Conservation (phyloP, 2,113 vertebrate genomes). For the Strix uralensis region DNA sequence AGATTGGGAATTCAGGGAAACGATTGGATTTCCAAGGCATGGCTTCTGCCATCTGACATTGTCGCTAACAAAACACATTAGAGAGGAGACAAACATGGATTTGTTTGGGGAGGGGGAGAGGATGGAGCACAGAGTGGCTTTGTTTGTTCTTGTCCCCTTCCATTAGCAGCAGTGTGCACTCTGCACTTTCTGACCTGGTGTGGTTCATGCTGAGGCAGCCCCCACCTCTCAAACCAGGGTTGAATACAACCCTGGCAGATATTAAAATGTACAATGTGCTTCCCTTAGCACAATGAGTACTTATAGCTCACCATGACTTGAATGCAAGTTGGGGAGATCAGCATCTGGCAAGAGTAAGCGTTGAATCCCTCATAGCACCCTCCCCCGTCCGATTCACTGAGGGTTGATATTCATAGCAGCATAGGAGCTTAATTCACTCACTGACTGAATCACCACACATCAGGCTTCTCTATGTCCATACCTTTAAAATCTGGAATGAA, state of each 20-base stretch:
- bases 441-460: background rate
- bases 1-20: background rate
- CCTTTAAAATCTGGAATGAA: background rate
- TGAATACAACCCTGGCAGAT: background rate
- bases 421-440: background rate
- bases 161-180: accelerated
- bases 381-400: background rate
- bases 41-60: background rate
- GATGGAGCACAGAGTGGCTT: background rate
- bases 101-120: background rate
- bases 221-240: accelerated
- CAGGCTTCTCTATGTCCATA: background rate
- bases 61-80: background rate
- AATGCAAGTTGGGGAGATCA: background rate
- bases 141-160: background rate
- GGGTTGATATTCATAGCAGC: background rate
- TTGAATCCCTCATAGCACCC: background rate
- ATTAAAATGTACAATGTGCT: background rate
- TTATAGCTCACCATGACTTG: background rate
- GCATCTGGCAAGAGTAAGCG: background rate
- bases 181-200: background rate
- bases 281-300: background rate
- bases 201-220: background rate
- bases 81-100: background rate
- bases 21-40: background rate